Evolutionary conservation across 2,113 vertebrate species (phyloP).

Genomic region (Hypomesus transpacificus): DNA sequence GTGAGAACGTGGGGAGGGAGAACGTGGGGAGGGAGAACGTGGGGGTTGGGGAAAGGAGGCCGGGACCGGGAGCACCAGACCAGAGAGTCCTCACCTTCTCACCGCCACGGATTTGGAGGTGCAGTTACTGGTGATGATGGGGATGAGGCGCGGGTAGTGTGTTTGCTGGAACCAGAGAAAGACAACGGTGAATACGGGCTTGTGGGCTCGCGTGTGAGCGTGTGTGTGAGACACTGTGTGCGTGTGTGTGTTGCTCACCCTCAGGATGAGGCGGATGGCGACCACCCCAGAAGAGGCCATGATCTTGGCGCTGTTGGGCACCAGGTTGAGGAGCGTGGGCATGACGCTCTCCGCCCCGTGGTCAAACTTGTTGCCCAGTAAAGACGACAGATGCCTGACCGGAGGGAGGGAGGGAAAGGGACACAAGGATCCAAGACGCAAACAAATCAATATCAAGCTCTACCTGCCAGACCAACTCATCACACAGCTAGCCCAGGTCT

Average conservation of each 20-base stretch:
- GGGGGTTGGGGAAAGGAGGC: no score
- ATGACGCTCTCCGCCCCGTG: conserved; percentile 95
- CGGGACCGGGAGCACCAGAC: no score
- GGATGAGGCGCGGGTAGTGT: conserved; percentile 94
- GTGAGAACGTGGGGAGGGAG: no score
- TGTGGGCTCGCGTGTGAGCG: no score
- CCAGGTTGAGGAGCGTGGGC: conserved; percentile 97
- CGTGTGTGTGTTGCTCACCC: conserved; percentile 73
- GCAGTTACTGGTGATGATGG: conserved; percentile 98
- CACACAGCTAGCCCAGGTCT: no score
- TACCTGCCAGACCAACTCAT: background rate
- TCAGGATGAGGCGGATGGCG: conserved; percentile 91
- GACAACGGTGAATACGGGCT: no score
- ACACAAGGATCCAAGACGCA: conserved; percentile 5
- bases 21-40: no score
- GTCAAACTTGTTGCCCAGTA: conserved; percentile 96
- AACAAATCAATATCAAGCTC: conserved; percentile 9
- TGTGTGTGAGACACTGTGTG: no score
- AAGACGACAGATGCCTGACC: conserved; percentile 83
- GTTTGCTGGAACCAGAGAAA: conserved; percentile 76
- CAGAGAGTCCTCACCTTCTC: conserved; percentile 80
- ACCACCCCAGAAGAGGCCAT: conserved; percentile 97
- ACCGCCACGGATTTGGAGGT: conserved; percentile 95
- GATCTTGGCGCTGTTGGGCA: conserved; percentile 98
- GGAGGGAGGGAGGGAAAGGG: conserved; percentile 17